A percentile compares a stretch with the other conserved stretches of the same genome.
These are phyloP conservation scores for Equus quagga DNA, from an alignment of 2,113 vertebrate genomes.

Conservation along the genomic window DNA sequence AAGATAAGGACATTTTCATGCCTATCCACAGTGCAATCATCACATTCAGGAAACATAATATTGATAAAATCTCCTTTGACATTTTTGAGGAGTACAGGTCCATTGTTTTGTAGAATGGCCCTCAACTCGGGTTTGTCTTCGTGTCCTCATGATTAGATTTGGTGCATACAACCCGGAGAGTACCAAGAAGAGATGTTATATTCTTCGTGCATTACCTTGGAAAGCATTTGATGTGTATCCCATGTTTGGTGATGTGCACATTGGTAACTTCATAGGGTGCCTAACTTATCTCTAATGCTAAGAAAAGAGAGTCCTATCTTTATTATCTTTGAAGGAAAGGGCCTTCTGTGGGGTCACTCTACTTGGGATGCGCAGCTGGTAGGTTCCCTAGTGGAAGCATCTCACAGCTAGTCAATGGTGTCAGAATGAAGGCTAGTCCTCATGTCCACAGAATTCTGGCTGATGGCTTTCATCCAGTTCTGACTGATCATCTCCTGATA, in stretches of 20 bases:
- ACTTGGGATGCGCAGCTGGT: background rate
- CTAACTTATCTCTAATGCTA: background rate
- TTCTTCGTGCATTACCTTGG: background rate
- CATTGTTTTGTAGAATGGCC: background rate
- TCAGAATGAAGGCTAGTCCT: background rate
- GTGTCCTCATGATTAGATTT: background rate
- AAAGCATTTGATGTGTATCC: background rate
- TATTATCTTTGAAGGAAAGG: background rate
- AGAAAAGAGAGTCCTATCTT: background rate
- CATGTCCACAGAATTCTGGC: background rate
- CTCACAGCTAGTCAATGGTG: background rate
- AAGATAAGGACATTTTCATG: background rate
- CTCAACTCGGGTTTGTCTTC: background rate
- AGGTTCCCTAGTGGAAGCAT: background rate
- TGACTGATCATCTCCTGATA: background rate
- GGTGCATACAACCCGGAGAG: accelerated
- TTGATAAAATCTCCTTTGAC: accelerated
- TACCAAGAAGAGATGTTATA: accelerated
- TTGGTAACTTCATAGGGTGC: background rate
- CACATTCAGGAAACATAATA: background rate
- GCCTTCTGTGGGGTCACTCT: background rate
- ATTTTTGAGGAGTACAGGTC: background rate
- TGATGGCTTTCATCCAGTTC: accelerated
- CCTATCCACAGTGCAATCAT: too few relatives aligned
- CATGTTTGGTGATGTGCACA: background rate